Evolutionary conservation across 1,140 invertebrate genomes (phyloP).

Genomic region (Microplitis mediator): DNA sequence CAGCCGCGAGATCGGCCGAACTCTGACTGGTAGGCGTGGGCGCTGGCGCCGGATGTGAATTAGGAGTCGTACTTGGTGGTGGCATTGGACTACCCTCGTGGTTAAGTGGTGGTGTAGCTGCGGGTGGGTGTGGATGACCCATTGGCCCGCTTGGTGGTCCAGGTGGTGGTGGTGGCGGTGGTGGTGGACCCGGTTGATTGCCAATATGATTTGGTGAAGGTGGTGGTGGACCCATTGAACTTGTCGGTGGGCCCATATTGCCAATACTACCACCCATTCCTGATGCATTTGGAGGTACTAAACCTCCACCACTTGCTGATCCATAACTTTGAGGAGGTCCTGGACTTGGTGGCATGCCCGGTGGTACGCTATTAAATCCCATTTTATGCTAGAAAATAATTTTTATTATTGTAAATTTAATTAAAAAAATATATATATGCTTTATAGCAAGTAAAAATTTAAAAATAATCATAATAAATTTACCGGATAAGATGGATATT

Average conservation of each 20-base stretch:
- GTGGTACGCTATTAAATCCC: conserved; percentile 56
- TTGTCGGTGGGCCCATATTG: conserved; percentile 58
- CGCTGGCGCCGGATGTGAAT: conserved; percentile 60
- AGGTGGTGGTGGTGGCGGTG: conserved; percentile 49
- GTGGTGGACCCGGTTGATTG: conserved; percentile 58
- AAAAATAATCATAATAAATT: conserved; percentile 14
- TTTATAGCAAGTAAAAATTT: neutral
- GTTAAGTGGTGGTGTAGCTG: conserved; percentile 59
- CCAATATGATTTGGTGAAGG: conserved; percentile 66
- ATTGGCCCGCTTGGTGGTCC: conserved; percentile 39
- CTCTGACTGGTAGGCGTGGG: conserved; percentile 50
- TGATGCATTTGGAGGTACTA: conserved; percentile 62
- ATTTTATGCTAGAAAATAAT: conserved; percentile 55
- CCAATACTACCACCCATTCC: conserved; percentile 49
- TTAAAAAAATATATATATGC: neutral
- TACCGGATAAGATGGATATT: conserved; percentile 60
- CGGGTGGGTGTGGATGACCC: conserved; percentile 44
- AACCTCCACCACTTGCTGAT: conserved; percentile 51
- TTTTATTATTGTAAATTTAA: neutral
- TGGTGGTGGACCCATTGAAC: conserved; percentile 62
- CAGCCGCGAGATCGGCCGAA: conserved; percentile 54
- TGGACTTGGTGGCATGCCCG: conserved; percentile 56
- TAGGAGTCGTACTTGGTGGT: conserved; percentile 67
- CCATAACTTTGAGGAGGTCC: conserved; percentile 59
- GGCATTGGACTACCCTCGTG: conserved; percentile 66